Percentiles rank a stretch among this genome's conserved stretches.
Conservation (phyloP, 2,113 vertebrate genomes). For the Catharus fuscescens region DNA sequence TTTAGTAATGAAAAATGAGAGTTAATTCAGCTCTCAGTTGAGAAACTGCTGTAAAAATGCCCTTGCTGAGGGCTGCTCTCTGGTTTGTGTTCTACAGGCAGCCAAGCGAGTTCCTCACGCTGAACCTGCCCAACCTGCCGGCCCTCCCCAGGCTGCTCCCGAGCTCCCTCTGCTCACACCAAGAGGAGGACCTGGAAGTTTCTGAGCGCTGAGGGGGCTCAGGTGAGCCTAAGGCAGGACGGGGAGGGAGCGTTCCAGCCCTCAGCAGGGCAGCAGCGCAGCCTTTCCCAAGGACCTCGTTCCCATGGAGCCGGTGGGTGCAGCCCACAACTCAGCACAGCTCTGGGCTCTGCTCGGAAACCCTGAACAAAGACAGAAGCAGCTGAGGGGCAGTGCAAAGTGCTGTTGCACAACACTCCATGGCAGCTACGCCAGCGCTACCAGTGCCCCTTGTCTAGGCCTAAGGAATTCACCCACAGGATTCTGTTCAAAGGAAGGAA, state of each 20-base stretch:
- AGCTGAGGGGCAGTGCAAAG: not conserved
- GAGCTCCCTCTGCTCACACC: not conserved
- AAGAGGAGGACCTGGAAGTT: not conserved
- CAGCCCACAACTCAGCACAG: not conserved
- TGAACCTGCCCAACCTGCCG: not conserved
- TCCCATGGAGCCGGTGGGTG: not conserved
- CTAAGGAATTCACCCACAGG: rapidly evolving
- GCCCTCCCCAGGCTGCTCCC: not conserved
- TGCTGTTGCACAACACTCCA: not conserved
- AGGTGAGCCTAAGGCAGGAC: not conserved
- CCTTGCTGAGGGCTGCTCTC: not conserved
- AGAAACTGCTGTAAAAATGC: not conserved
- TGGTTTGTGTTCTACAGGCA: not conserved
- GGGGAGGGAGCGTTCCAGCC: not conserved
- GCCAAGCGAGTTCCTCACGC: not conserved
- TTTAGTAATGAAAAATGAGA: not conserved
- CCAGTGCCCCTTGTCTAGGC: not conserved
- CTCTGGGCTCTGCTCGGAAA: not conserved
- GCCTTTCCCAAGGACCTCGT: not conserved
- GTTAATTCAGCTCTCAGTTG: not conserved
- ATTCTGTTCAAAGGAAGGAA: not conserved
- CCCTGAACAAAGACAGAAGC: not conserved
- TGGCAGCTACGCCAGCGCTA: not conserved
- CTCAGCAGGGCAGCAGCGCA: rapidly evolving
- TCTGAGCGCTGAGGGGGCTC: not conserved